Conservation (phyloP, 2,797 vertebrate genomes). For the Fistularia tabacaria region DNA sequence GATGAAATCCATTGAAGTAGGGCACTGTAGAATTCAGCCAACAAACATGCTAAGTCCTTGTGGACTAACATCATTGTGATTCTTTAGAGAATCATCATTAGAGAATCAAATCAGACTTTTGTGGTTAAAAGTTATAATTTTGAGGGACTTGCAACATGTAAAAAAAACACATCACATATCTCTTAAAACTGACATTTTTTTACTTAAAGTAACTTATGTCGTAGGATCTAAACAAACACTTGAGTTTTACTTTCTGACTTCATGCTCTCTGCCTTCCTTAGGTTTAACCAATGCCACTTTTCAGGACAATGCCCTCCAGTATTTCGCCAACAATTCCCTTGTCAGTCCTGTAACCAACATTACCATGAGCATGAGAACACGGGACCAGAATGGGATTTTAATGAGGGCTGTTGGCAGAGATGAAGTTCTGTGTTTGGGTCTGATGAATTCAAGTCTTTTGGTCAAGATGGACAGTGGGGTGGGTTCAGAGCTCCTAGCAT, state of each 20-base stretch:
- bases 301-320: slow-evolving; percentile 74
- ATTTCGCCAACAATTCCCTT: slow-evolving; percentile 71
- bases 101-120: too few relatives aligned
- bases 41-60: too few relatives aligned
- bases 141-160: too few relatives aligned
- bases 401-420: slow-evolving; percentile 67
- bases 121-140: too few relatives aligned
- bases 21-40: too few relatives aligned
- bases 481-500: slow-evolving; percentile 71
- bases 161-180: too few relatives aligned
- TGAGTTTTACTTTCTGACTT: background rate
- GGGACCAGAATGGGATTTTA: slow-evolving; percentile 79
- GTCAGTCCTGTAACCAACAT: slow-evolving; percentile 69
- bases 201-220: background rate
- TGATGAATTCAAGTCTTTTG: slow-evolving; percentile 80
- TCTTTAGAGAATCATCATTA: too few relatives aligned
- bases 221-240: background rate
- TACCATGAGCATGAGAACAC: slow-evolving; percentile 82
- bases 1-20: too few relatives aligned
- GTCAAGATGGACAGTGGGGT: slow-evolving; percentile 76
- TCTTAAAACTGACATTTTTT: too few relatives aligned
- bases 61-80: too few relatives aligned
- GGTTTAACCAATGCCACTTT: slow-evolving; percentile 87
- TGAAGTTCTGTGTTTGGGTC: slow-evolving; percentile 77
- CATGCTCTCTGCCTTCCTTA: slow-evolving; percentile 36